Conservation (phyloP, 2,797 vertebrate genomes). For the Eremophila alpestris region DNA sequence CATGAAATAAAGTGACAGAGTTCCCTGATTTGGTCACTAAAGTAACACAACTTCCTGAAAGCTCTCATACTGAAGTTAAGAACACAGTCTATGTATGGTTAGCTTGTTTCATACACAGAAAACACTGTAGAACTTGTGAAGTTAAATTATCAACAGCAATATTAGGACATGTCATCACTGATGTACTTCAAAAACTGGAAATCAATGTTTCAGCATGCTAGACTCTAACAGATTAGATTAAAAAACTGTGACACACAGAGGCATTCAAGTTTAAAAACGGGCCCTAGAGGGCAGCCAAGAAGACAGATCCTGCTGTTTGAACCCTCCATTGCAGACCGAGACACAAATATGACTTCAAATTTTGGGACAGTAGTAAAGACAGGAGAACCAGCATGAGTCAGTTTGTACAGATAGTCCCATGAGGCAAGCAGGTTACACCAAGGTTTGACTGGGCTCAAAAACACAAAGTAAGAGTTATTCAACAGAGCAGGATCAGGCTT, state of each 20-base stretch:
- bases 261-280: neutral
- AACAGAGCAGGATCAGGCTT: neutral
- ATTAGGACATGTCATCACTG: neutral
- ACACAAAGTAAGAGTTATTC: neutral
- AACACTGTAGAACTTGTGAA: neutral
- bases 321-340: neutral
- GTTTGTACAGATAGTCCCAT: neutral
- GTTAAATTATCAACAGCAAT: neutral
- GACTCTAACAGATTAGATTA: neutral
- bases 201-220: neutral
- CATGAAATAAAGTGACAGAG: neutral
- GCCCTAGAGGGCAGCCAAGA: neutral
- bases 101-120: neutral
- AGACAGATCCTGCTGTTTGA: neutral
- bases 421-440: neutral
- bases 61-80: neutral
- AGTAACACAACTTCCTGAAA: neutral
- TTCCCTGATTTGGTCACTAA: neutral
- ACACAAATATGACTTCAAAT: neutral
- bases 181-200: neutral
- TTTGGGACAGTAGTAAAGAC: neutral
- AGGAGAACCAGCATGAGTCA: accelerated
- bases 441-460: neutral
- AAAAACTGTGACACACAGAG: neutral
- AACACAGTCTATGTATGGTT: neutral